Evolutionary conservation across 1,140 invertebrate species (phyloP).

Genomic region (Gyrodactylus bullatarudis): DNA sequence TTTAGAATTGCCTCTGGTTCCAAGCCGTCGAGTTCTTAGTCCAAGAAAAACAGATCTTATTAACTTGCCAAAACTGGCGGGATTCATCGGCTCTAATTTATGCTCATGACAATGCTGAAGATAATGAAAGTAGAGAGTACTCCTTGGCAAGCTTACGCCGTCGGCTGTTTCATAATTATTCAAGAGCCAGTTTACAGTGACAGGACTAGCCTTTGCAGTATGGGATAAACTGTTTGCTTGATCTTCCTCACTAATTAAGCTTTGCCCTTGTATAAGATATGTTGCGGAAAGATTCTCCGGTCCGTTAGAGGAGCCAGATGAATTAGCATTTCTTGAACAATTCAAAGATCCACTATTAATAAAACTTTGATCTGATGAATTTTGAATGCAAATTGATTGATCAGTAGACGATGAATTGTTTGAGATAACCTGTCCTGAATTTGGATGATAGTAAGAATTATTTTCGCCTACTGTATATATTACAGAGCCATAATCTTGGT

Average conservation of each 20-base stretch:
- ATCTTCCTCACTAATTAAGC: neutral
- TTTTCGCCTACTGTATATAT: neutral
- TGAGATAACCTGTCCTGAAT: neutral
- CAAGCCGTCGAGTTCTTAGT: conserved; percentile 54
- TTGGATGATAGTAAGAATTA: neutral
- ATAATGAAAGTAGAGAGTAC: conserved; percentile 82
- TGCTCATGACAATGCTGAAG: conserved; percentile 62
- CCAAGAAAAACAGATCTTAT: conserved; percentile 88
- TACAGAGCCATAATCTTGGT: neutral
- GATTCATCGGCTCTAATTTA: conserved; percentile 82
- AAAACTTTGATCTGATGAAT: neutral
- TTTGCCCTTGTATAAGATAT: neutral
- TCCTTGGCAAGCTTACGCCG: conserved; percentile 69
- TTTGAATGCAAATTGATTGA: neutral
- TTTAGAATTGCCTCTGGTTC: conserved; percentile 93
- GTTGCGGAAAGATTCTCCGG: neutral
- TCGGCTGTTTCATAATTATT: conserved; percentile 93
- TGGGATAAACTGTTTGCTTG: neutral
- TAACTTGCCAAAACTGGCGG: conserved; percentile 88
- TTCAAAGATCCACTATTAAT: neutral
- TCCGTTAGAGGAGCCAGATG: neutral
- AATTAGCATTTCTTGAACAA: neutral
- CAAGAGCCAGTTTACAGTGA: conserved; percentile 39
- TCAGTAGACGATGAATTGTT: neutral
- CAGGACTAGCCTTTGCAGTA: neutral